Evolutionary conservation across 1,140 invertebrate genomes (phyloP).

Genomic region (Cotesia chilonis): DNA sequence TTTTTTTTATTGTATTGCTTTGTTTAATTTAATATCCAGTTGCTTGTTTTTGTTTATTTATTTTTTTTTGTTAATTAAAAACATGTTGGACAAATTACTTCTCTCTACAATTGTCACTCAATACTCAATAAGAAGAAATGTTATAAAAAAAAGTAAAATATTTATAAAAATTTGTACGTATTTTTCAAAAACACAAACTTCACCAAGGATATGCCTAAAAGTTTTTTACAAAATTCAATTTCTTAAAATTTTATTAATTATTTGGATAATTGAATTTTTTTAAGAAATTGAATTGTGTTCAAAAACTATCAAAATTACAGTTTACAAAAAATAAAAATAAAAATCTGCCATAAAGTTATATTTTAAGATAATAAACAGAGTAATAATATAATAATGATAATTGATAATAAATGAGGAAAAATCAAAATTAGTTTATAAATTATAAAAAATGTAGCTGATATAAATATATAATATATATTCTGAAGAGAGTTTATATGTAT

Average conservation of each 20-base stretch:
- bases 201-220: conserved; percentile 40
- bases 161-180: background rate
- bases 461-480: conserved; percentile 38
- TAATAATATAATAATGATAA: background rate
- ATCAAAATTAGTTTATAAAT: conserved; percentile 51
- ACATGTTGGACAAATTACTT: background rate
- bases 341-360: background rate
- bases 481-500: conserved; percentile 40
- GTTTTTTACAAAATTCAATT: background rate
- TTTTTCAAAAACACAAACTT: conserved; percentile 1
- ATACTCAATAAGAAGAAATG: background rate
- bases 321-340: too few relatives aligned
- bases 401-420: conserved; percentile 28
- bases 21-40: conserved; percentile 1
- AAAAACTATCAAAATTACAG: too few relatives aligned
- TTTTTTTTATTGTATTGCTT: background rate
- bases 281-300: too few relatives aligned
- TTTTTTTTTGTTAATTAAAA: conserved; percentile 26
- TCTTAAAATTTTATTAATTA: too few relatives aligned
- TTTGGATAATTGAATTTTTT: too few relatives aligned
- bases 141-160: background rate
- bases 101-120: background rate
- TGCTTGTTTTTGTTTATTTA: background rate
- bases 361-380: background rate
- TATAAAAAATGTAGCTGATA: conserved; percentile 28